phyloP scores from a whole-genome alignment of 1,140 invertebrate species.

The Philaenus spumarius region DNA sequence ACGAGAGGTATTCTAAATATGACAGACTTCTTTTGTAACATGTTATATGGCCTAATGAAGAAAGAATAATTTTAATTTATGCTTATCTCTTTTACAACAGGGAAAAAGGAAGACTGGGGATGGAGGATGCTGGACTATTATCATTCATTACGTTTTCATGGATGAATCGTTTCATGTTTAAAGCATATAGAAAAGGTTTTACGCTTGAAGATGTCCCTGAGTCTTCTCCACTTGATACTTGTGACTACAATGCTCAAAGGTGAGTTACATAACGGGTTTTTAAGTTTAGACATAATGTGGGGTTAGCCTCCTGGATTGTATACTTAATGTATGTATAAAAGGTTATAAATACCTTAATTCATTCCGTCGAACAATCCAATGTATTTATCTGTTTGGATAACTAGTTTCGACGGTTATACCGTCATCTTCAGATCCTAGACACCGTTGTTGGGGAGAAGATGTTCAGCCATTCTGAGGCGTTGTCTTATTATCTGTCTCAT shows the following conservation, averaged over 20 bases:
- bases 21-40: not conserved
- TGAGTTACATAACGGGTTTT: conserved; percentile 24
- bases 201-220: conserved; percentile 42
- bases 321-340: no score
- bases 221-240: conserved; percentile 46
- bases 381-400: no score
- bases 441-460: no score
- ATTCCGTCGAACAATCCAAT: no score
- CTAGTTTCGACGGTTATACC: no score
- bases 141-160: conserved; percentile 52
- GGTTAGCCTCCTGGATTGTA: no score
- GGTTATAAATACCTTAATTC: no score
- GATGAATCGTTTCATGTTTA: conserved; percentile 50
- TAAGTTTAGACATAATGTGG: no score
- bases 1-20: not conserved
- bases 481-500: no score
- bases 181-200: conserved; percentile 46
- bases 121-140: conserved; percentile 46
- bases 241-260: conserved; percentile 44
- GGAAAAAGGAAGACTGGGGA: conserved; percentile 36
- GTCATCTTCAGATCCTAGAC: no score
- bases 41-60: not conserved
- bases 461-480: no score
- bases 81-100: conserved; percentile 25
- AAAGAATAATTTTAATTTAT: not conserved